Base-by-base conservation (phyloP, 2,113 vertebrate genomes). In the Marcusenius ussheri region DNA sequence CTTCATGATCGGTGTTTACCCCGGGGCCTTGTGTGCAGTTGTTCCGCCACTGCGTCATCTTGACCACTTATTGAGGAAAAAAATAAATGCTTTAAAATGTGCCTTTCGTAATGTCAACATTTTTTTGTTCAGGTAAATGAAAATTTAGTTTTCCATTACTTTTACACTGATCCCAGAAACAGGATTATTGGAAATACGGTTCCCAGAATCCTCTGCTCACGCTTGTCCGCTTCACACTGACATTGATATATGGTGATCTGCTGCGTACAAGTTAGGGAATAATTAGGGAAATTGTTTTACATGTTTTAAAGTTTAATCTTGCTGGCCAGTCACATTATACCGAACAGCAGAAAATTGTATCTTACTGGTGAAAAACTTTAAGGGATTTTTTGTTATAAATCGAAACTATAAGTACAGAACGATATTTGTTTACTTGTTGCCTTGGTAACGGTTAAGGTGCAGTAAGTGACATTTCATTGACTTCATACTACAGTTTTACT, bases 401-500 rank as follows among this genome's bases (percentile, higher is more conserved):
- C 2, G 49, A 56, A 53, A 31, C 24, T 56, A 9, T 86, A 13
- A 35, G 5, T 53, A 10, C 6, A 31, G 7, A 5, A 15, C n/a
- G 24, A 56, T 58, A 39, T 50, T 5, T 90, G 93, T 95, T 91
- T 93, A 89, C 39, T 47, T 5, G 94, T 95, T 91, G 90, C 94
- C 92, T 94, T 94, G 91, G 94, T 83, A 92, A 95, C 94, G 15
- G 74, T 5, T 45, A 5, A 27, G 35, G 35, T 0, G 7, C n/a
- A 15, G 77, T 47, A 13, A 5, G 4, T 0, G 45, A 21, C 83
- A 11, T 84, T 47, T 35, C 62, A 3, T 42, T 50, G 8, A 45
- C 46, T 53, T 47, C 19, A 83, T 24, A 42, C 7, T 47, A 47
- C 45, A n/a, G 39, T 47, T 9, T 45, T 46, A 47, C 19, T 84